Percentiles rank a stretch among this genome's conserved stretches.
These are phyloP conservation scores for Nemopilema nomurai DNA, from an alignment of 30 jellyfish, hydroid and myxozoan genomes.

Conservation along the genomic window DNA sequence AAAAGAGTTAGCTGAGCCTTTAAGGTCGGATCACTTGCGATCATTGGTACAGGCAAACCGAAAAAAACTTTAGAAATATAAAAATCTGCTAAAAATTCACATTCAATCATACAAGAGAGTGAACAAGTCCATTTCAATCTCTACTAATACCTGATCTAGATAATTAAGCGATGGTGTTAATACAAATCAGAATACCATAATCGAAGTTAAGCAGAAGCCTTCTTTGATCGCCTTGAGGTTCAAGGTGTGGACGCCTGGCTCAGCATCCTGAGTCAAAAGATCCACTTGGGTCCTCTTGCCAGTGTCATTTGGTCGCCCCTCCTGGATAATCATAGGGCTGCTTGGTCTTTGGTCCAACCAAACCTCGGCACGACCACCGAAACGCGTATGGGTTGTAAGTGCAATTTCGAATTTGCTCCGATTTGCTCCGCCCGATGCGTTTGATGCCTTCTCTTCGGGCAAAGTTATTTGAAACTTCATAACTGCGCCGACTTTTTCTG, in stretches of 20 bases:
- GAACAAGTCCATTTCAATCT: too few species aligned
- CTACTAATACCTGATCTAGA: too few species aligned
- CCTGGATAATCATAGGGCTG: constrained; percentile 68
- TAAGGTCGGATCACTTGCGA: too few species aligned
- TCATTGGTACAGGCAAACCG: too few species aligned
- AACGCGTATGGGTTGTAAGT: constrained; percentile 92
- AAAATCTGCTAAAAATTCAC: too few species aligned
- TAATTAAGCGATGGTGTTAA: too few species aligned
- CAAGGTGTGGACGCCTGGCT: constrained; percentile 87
- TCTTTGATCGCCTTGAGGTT: constrained; percentile 59
- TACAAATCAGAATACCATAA: constrained; percentile 80
- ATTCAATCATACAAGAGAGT: too few species aligned
- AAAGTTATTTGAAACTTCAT: constrained; percentile 71
- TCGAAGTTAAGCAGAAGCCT: constrained; percentile 92
- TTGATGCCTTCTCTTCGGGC: constrained; percentile 30
- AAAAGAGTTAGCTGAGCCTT: too few species aligned
- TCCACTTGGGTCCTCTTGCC: constrained; percentile 98
- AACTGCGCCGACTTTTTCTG: constrained; percentile 80
- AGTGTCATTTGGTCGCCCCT: constrained; percentile 93
- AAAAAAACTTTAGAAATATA: too few species aligned
- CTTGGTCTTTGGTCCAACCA: constrained; percentile 92
- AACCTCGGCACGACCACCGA: constrained; percentile 94
- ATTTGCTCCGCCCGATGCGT: not conserved
- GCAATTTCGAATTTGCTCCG: constrained; percentile 74
- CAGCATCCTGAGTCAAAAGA: constrained; percentile 72